Evolutionary conservation across 2,797 vertebrate genomes (phyloP).

Genomic region (Crypturellus tataupa): DNA sequence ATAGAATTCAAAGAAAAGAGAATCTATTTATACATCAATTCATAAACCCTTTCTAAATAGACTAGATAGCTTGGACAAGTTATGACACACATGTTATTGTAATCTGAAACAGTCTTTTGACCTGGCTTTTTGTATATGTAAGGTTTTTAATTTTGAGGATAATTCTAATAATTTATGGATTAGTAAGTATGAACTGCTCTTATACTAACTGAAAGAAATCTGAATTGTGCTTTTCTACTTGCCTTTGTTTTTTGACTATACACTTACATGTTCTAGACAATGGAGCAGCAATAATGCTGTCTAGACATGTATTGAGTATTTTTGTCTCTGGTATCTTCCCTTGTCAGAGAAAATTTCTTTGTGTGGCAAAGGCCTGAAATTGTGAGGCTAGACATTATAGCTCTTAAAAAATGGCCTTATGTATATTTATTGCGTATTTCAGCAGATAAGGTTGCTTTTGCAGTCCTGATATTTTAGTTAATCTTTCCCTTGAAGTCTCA

Average conservation of each 20-base stretch:
- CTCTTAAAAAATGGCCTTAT: neutral
- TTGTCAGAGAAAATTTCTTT: conserved; percentile 25
- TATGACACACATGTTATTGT: neutral
- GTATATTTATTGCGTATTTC: neutral
- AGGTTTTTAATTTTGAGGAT: neutral
- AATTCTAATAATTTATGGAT: neutral
- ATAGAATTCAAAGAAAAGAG: neutral
- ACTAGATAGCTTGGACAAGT: neutral
- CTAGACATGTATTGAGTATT: conserved; percentile 52
- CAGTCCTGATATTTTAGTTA: conserved; percentile 1
- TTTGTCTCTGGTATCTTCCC: conserved; percentile 17
- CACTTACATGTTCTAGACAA: neutral
- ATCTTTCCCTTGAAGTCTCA: conserved; percentile 1
- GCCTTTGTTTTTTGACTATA: neutral
- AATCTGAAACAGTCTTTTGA: neutral
- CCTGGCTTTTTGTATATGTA: neutral
- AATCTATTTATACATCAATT: neutral
- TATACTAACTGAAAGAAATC: neutral
- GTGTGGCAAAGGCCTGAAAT: neutral
- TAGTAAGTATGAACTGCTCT: neutral
- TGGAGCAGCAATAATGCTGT: conserved; percentile 1
- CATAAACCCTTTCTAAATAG: neutral
- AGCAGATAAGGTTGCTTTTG: neutral
- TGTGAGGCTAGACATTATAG: neutral
- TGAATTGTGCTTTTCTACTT: neutral